These are phyloP conservation scores for Conger conger DNA, from an alignment of 2,113 vertebrate genomes.

Conservation along the genomic window DNA sequence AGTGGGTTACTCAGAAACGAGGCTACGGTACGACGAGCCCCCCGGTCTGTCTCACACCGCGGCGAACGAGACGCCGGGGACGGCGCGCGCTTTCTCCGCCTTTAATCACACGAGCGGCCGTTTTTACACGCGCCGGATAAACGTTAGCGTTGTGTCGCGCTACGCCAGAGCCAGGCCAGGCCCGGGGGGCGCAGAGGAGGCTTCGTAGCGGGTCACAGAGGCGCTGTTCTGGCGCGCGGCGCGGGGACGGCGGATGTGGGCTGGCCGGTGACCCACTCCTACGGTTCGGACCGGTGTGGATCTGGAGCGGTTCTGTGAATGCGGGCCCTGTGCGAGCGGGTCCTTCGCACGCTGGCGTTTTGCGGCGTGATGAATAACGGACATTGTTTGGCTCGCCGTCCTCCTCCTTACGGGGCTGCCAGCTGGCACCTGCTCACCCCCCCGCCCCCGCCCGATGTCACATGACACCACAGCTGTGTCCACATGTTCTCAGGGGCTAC, in stretches of 20 bases:
- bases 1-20: constrained; percentile 62
- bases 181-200: not conserved
- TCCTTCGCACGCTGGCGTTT: constrained; percentile 71
- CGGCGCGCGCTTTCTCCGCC: not conserved
- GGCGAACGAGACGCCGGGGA: constrained; percentile 29
- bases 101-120: not conserved
- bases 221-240: not conserved
- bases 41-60: constrained; percentile 41
- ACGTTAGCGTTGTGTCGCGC: no score
- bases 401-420: constrained; percentile 73
- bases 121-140: no score
- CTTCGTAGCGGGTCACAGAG: not conserved
- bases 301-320: constrained; percentile 74
- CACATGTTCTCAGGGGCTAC: constrained; percentile 80
- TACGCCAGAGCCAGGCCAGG: not conserved
- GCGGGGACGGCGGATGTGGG: constrained; percentile 32
- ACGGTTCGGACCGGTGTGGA: constrained; percentile 68
- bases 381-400: constrained; percentile 86
- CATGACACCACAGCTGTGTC: constrained; percentile 93
- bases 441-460: constrained; percentile 61
- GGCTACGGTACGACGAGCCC: constrained; percentile 39
- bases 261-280: constrained; percentile 59
- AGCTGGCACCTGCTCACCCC: constrained; percentile 72
- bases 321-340: constrained; percentile 72
- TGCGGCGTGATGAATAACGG: constrained; percentile 89